Conservation (phyloP, 37 sponge, comb jelly and placozoan genomes). For the Aphrocallistes beatrix region DNA sequence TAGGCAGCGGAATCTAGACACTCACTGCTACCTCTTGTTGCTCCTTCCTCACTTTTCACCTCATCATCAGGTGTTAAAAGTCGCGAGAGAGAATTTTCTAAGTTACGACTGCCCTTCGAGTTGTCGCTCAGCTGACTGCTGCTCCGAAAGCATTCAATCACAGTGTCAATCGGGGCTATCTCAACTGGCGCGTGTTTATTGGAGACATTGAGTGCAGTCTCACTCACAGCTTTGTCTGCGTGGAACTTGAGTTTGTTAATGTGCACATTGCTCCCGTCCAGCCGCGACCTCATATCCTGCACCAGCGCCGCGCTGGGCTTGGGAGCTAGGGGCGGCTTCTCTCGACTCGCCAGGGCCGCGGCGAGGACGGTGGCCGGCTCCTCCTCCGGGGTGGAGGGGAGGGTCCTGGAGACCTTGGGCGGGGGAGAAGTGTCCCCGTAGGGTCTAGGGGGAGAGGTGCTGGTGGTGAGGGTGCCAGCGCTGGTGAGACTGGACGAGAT, state of each 20-base stretch:
- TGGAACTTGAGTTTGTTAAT: constrained; percentile 2
- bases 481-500: not conserved
- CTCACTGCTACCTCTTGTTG: not conserved
- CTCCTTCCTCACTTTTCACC: not conserved
- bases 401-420: not conserved
- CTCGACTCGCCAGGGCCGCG: not conserved
- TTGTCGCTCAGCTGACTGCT: constrained; percentile 7
- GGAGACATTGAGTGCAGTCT: not conserved
- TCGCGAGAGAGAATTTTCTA: not conserved
- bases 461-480: not conserved
- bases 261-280: constrained; percentile 2
- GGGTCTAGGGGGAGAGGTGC: not conserved
- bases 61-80: too few species aligned
- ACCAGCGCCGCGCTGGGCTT: not conserved
- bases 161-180: not conserved
- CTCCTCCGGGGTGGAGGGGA: not conserved
- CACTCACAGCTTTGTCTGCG: not conserved
- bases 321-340: not conserved
- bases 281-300: not conserved
- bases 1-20: not conserved
- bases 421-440: not conserved
- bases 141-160: not conserved
- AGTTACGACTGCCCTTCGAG: not conserved
- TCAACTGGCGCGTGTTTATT: not conserved
- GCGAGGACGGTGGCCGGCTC: not conserved